A percentile compares a stretch with the other conserved stretches of the same genome.
Conservation (phyloP, 2,888 invertebrate species). For the Margaritifera margaritifera region DNA sequence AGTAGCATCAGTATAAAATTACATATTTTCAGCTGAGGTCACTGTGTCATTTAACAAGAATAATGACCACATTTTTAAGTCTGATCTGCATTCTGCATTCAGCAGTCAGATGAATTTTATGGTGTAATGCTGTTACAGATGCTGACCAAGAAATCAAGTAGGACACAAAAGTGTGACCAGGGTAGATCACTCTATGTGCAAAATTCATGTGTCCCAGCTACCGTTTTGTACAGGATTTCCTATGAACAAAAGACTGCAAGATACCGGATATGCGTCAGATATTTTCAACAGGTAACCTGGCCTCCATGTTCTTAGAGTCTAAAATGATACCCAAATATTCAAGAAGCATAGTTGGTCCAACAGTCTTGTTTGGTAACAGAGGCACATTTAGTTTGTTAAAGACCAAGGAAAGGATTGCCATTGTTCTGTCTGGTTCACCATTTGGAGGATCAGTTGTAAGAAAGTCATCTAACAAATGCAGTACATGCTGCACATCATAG, state of each 20-base stretch:
- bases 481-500: too few species aligned
- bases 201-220: conserved; percentile 22
- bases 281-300: conserved; percentile 13
- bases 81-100: conserved; percentile 15
- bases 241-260: too few species aligned
- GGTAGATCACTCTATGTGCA: conserved; percentile 27
- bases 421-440: too few species aligned
- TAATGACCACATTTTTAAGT: conserved; percentile 20
- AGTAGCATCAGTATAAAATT: too few species aligned
- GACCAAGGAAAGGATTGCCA: too few species aligned
- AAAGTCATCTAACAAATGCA: too few species aligned
- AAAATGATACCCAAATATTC: conserved; percentile 31
- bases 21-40: too few species aligned
- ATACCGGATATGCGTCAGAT: conserved; percentile 6
- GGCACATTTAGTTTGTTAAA: too few species aligned
- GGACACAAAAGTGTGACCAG: too few species aligned
- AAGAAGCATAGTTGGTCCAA: conserved; percentile 18
- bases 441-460: too few species aligned
- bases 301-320: conserved; percentile 22
- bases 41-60: conserved; percentile 8
- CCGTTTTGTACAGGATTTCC: conserved; percentile 24
- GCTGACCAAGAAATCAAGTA: too few species aligned
- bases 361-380: too few species aligned
- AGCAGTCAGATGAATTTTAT: conserved; percentile 16
- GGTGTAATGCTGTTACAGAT: conserved; percentile 12